Evolutionary conservation across 2,113 vertebrate species (phyloP), one percentile per base, ranked within the genome.

Genomic region (Urocolius indicus): DNA sequence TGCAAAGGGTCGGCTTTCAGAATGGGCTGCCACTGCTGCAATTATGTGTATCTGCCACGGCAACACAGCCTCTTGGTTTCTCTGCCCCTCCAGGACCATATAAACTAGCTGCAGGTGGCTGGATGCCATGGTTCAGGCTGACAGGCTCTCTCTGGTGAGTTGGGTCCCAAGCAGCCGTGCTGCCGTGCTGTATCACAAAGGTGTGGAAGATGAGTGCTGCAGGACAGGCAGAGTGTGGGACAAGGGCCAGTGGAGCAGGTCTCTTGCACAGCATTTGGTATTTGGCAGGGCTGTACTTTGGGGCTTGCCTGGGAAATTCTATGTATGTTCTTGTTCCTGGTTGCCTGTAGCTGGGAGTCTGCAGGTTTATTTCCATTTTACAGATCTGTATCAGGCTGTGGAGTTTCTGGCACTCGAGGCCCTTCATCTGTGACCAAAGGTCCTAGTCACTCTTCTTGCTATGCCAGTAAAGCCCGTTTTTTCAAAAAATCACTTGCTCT

Each of bases 111-210:
- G 46, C 38, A 57, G 43, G 49, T 55, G 65, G 17, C 80, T 43
- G 57, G 21, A 23, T 1, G 3, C 62, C 1, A 1, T 0, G 2
- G 43, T 34, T 80, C 34, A 32, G 49, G 20, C 48, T 55, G 71
- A 62, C 5, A 2, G 45, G 54, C 29, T 30, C 9, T 49, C 7
- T 57, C 27, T 62, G 46, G 10, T 59, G 38, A 32, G 41, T 18
- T 34, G 63, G 41, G 24, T 57, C 30, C 26, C 21, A 12, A 24
- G 41, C 15, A 76, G 54, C 27, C 9, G 18, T 1, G 3, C 54
- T 61, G 69, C 27, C n/a, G 32, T 61, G 27, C 87, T 63, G 58
- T 27, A 32, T 51, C 19, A 11, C 49, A 63, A 32, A 27, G 1
- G 1, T 32, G 10, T 51, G 34, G 21, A 49, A 30, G 21, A 7